Evolutionary conservation across 2,797 vertebrate species (phyloP).

Genomic region (Lepilemur septentrionalis): DNA sequence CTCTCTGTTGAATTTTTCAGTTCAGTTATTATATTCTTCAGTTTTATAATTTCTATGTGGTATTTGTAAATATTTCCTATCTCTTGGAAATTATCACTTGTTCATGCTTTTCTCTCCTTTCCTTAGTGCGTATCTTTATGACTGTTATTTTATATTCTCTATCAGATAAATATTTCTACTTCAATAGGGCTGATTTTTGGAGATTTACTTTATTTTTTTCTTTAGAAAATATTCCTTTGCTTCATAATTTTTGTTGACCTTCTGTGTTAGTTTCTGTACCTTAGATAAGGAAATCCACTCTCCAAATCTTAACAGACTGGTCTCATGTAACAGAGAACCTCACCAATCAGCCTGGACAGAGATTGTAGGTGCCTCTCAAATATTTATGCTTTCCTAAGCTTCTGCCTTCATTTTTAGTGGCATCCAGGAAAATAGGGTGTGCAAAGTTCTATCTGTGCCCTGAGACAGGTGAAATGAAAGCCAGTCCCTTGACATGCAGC

Average conservation of each 20-base stretch:
- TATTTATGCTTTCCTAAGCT: neutral
- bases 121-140: neutral
- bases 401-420: neutral
- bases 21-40: neutral
- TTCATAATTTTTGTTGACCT: neutral
- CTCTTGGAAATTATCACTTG: neutral
- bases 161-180: neutral
- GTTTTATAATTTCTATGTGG: neutral
- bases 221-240: neutral
- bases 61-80: neutral
- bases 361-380: neutral
- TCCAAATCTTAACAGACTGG: neutral
- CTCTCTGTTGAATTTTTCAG: neutral
- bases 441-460: neutral
- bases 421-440: neutral
- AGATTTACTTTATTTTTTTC: neutral
- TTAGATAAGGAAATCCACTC: neutral
- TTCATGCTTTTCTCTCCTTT: neutral
- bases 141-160: neutral
- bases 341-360: neutral
- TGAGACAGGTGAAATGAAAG: neutral
- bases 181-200: neutral
- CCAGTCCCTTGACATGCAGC: neutral
- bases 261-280: no score
- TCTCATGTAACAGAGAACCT: neutral